phyloP scores from a whole-genome alignment of 2,888 invertebrate species.

The Pristionchus arcanus region DNA sequence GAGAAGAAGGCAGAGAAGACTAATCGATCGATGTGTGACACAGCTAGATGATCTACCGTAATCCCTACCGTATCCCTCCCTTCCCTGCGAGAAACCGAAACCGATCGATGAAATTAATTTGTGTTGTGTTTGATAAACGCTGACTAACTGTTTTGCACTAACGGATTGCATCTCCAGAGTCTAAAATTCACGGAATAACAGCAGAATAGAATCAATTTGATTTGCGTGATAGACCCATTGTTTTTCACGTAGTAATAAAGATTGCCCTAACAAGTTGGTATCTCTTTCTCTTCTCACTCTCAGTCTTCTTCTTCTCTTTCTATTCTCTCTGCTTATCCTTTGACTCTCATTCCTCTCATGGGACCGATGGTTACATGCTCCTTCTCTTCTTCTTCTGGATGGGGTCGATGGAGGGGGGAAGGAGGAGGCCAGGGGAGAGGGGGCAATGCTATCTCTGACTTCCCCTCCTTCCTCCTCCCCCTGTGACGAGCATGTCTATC shows the following conservation, averaged over 20 bases:
- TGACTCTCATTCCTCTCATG: conserved; percentile 9
- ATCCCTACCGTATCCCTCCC: neutral
- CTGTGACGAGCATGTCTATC: conserved; percentile 6
- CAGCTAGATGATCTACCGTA: conserved; percentile 29
- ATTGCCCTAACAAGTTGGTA: conserved; percentile 15
- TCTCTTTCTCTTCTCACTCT: conserved; percentile 3
- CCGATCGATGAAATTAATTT: neutral
- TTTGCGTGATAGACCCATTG: neutral
- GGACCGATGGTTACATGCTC: conserved; percentile 48
- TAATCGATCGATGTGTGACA: neutral
- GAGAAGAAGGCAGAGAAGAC: neutral
- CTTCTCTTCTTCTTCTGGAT: conserved; percentile 23
- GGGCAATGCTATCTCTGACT: conserved; percentile 43
- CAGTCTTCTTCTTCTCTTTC: neutral
- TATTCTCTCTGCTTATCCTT: conserved; percentile 12
- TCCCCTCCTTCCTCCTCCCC: neutral
- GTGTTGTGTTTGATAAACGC: conserved; percentile 2
- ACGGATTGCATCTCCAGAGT: no score
- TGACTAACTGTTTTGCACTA: neutral
- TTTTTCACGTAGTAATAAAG: neutral
- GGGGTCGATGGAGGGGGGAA: conserved; percentile 35
- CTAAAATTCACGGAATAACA: no score
- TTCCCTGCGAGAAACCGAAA: neutral
- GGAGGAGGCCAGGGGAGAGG: conserved; percentile 15
- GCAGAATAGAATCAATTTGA: neutral